Evolutionary conservation across 2,888 invertebrate genomes (phyloP), one percentile per base, ranked within the genome.

Genomic region (Onchidella celtica): DNA sequence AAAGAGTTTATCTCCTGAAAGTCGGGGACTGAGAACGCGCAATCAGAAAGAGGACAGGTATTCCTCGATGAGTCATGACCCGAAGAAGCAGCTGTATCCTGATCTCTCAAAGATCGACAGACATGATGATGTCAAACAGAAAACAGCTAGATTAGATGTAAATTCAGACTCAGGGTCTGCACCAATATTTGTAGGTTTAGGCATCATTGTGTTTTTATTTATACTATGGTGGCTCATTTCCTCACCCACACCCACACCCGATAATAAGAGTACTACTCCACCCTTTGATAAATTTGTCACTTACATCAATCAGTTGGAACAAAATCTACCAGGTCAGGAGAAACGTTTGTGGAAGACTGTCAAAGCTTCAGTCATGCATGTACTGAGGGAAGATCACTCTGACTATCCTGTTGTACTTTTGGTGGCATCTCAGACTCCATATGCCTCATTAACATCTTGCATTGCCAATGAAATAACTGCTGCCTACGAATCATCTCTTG

Each of bases 361-460:
- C 4, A 82, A 79, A n/a, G 76, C 88, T 0, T 83, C 85, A 21
- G 74, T 87, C 0, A 84, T 78, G 40, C 86, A 87, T 47, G 84
- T 90, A 3, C 57, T 90, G 11, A 79, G 85, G 6, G 84, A 86
- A 36, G 69, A 75, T 2, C 63, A 85, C n/a, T 85, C 88, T 0
- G 79, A 83, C 1, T 88, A 89, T 72, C 90, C 90, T 0, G 88
- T 88, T 1, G 85, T 89, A 0, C 73, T 90, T 6, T 61, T 90
- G 38, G 76, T 90, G 59, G 88, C 87, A 0, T 86, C 86, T 9
- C 85, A 87, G 6, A 83, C 79, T 24, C 79, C 81, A 2, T 27
- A 81, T 24, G 79, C 84, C 14, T n/a, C 38, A 17, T 68, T 85
- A 1, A 86, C 85, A 0, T 79, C 83, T 0, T 88, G 88, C 66